A percentile compares a stretch with the other conserved stretches of the same genome.
phyloP scores from a whole-genome alignment of 2,888 invertebrate genomes.

The Nymphalis c-album region DNA sequence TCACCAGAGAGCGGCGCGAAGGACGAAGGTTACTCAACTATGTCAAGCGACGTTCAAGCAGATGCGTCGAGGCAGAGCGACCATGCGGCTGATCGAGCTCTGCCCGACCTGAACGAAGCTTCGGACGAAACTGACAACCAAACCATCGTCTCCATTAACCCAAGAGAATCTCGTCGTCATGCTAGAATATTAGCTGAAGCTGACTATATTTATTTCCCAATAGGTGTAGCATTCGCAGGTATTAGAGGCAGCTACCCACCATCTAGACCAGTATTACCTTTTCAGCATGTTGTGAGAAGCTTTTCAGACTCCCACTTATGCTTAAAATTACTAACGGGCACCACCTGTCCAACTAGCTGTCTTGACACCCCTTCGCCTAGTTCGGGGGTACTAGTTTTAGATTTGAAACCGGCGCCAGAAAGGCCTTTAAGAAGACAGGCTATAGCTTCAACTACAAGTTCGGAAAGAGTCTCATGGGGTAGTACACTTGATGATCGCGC shows the following conservation, averaged over 20 bases:
- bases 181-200: constrained; percentile 83
- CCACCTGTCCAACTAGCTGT: constrained; percentile 78
- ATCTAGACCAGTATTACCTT: constrained; percentile 84
- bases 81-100: constrained; percentile 78
- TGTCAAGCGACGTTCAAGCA: constrained; percentile 91
- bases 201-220: constrained; percentile 85
- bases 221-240: constrained; percentile 83
- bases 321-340: constrained; percentile 84
- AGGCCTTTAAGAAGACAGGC: constrained; percentile 82
- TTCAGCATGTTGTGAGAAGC: constrained; percentile 87
- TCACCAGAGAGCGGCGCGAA: constrained; percentile 89
- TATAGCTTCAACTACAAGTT: constrained; percentile 76
- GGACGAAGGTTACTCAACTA: constrained; percentile 91
- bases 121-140: constrained; percentile 86
- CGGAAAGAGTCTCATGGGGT: constrained; percentile 81
- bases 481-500: constrained; percentile 81
- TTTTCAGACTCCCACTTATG: constrained; percentile 89
- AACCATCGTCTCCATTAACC: constrained; percentile 77
- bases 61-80: constrained; percentile 84
- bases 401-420: constrained; percentile 81
- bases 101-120: constrained; percentile 88
- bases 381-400: constrained; percentile 83
- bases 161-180: constrained; percentile 75
- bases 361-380: constrained; percentile 83
- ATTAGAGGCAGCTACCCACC: constrained; percentile 88